phyloP scores from a whole-genome alignment of 2,113 vertebrate species.

The Arvicanthis niloticus region DNA sequence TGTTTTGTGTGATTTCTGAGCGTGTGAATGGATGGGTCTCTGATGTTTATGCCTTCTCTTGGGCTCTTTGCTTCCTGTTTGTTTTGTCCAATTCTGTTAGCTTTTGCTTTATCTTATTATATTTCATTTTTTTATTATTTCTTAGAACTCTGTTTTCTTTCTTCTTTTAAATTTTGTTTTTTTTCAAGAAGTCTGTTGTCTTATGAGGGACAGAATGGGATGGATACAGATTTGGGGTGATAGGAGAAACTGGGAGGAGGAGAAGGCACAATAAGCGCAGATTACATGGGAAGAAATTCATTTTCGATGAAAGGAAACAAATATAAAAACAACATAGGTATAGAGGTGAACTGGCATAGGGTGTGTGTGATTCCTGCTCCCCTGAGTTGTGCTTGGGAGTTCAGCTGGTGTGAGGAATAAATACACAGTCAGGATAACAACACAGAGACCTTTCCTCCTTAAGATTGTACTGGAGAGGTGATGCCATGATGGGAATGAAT shows the following conservation, averaged over 20 bases:
- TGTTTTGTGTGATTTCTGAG: neutral
- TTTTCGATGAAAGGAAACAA: neutral
- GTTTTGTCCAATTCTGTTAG: neutral
- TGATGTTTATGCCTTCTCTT: neutral
- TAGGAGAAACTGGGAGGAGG: neutral
- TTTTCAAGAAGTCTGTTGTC: neutral
- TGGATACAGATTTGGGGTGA: neutral
- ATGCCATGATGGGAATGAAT: neutral
- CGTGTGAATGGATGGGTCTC: too few relatives aligned
- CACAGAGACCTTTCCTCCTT: neutral
- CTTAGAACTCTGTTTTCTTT: neutral
- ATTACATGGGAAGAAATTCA: neutral
- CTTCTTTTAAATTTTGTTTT: neutral
- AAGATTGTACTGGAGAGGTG: neutral
- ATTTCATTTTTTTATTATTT: neutral
- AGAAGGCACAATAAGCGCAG: neutral
- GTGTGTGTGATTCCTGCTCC: neutral
- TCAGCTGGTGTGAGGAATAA: neutral
- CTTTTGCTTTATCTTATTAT: neutral
- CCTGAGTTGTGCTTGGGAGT: neutral
- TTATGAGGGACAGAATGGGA: neutral
- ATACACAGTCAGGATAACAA: neutral
- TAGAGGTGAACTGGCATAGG: neutral
- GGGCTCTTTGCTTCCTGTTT: neutral
- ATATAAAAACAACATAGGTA: neutral